Conservation (phyloP, 2,797 vertebrate species). For the Vireo griseus region DNA sequence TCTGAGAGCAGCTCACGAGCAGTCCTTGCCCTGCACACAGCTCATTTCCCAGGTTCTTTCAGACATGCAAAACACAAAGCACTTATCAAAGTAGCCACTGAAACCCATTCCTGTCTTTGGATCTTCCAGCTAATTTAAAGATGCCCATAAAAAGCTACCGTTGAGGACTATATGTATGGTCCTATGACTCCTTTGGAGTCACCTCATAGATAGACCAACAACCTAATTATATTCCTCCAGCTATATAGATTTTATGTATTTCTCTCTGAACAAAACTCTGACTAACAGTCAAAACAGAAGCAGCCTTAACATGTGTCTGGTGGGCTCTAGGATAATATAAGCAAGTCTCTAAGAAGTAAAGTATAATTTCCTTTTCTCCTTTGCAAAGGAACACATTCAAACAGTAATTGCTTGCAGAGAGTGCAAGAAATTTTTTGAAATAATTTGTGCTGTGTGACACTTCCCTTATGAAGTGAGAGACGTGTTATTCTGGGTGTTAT, state of each 20-base stretch:
- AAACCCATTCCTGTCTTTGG: not conserved
- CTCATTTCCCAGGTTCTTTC: not conserved
- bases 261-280: not conserved
- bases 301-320: not conserved
- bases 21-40: not conserved
- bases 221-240: not conserved
- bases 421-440: not conserved
- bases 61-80: not conserved
- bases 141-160: not conserved
- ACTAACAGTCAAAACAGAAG: not conserved
- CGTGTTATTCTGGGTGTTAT: not conserved
- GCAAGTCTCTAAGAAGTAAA: not conserved
- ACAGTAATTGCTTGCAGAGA: not conserved
- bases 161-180: not conserved
- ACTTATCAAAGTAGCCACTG: not conserved
- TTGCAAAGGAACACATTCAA: not conserved
- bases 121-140: not conserved
- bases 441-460: not conserved
- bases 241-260: not conserved
- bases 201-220: not conserved
- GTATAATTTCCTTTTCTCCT: not conserved
- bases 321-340: not conserved
- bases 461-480: not conserved
- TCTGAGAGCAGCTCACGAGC: not conserved
- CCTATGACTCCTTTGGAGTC: not conserved